Base-by-base conservation (phyloP, 2,797 vertebrate genomes). In the Enteromius radiatus region DNA sequence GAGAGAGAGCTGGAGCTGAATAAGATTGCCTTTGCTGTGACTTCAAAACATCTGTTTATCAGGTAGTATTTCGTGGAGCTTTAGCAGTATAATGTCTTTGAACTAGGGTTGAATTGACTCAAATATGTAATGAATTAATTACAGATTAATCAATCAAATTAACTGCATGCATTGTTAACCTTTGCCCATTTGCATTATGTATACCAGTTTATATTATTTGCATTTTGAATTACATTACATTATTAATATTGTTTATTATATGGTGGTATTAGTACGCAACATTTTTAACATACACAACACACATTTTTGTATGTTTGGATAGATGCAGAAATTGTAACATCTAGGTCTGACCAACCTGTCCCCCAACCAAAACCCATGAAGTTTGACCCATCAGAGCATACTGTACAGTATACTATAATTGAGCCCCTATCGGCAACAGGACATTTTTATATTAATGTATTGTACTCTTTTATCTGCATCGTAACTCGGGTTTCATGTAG, bases 11-110 rank as follows among this genome's bases (percentile, higher is more conserved):
- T 54, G 33, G 49, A 63, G 54, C 31, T 47, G 23, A 33, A 21
- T 28, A 17, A 26, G 49, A 38, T 45, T 77, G 63, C 38, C 14
- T 70, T 59, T 45, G 12, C 61, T 68, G 70, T 76, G 19, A 68
- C 38, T 36, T 68, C 63, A 67, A 68, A 64, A 78, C 63, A 38
- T 78, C 21, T 75, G 33, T 67, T 75, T 64, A 64, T 64, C n/a
- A 23, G 36, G 2, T 54, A 56, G 54, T 23, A 56, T 76, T 64
- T 26, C 1, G 23, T 45, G 43, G 41, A 26, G 28, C 67, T 65
- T 56, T 26, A 67, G 45, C 23, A 14, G 41, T 23, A 12, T 15
- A 23, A 38, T 43, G 15, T 43, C 15, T 61, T 61, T 61, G 54
- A 43, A 61, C 36, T 61, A 9, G 36, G 23, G 8, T 43, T 76